Base-by-base conservation (phyloP, 53 echinoderm and acorn worm genomes). In the Hippasteria phrygiana region DNA sequence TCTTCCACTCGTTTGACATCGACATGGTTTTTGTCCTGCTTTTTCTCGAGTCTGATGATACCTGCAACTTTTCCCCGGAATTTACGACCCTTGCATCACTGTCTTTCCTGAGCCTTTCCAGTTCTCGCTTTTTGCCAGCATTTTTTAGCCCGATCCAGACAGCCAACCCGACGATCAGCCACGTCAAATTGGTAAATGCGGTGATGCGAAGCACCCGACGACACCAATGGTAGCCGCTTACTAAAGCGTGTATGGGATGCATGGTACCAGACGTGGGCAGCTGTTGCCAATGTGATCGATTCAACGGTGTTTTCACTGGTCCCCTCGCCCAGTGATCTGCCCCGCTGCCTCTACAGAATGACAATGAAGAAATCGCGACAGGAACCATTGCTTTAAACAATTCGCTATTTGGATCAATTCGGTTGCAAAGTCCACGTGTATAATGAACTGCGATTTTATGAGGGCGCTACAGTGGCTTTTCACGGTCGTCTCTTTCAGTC, bases 21-120 rank as follows among this genome's bases (percentile, higher is more conserved):
- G 82, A 65, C 82, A 82, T 82, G 32, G 7, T 64, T 1, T 65
- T 64, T 36, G 35, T 46, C 22, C 59, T 55, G 31, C 2, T 64
- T 62, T 29, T 82, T 28, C 66, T 31, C 34, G 27, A 27, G 29
- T 14, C 11, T 62, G 14, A 5, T 29, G 64, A 16, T 82, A 65
- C 82, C 82, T 45, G 82, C 82, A 82, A 82, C 82, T 82, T 47
- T 62, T 48, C 13, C 7, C 6, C 82, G 17, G 63, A 46, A 16
- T 82, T 82, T 38, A 82, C 63, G 66, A 34, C 45, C 82, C 82
- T 7, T 62, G 34, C 45, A 65, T 82, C 47, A 45, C 82, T 34
- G 75, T 16, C 31, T 50, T 50, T 65, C 4, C 82, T 63, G 43
- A 13, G 64, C 26, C 31, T 64, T 50, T 51, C 50, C 13, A 6